Percentiles rank a stretch among this genome's conserved stretches.
Conservation (phyloP, 2,888 invertebrate genomes). For the Apodemia zela region DNA sequence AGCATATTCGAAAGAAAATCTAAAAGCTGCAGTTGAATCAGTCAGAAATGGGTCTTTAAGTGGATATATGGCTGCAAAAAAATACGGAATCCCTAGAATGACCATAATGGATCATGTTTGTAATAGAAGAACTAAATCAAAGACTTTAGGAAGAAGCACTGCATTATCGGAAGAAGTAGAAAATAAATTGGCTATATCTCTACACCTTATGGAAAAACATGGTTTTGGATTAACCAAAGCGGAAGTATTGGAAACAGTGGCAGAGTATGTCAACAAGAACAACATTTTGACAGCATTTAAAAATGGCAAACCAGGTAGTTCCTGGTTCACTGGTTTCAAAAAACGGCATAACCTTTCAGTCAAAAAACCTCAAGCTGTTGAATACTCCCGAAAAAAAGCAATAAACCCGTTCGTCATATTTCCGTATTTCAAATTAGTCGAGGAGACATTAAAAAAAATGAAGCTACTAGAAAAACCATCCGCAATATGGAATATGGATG, state of each 20-base stretch:
- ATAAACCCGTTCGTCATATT: constrained; percentile 32
- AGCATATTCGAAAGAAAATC: constrained; percentile 5
- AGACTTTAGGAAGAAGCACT: constrained; percentile 25
- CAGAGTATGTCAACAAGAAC: constrained; percentile 4
- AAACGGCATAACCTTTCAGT: constrained; percentile 29
- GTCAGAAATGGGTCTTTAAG: constrained; percentile 8
- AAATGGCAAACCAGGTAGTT: constrained; percentile 30
- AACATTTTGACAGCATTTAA: constrained; percentile 28
- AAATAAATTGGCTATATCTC: constrained; percentile 22
- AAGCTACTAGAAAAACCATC: constrained; percentile 14
- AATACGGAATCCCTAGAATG: constrained; percentile 22
- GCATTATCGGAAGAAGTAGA: constrained; percentile 22
- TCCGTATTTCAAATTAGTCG: constrained; percentile 28
- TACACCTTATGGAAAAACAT: constrained; percentile 27
- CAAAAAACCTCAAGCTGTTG: constrained; percentile 35
- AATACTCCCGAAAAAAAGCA: constrained; percentile 32
- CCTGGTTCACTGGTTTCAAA: constrained; percentile 31
- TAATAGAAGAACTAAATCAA: constrained; percentile 24
- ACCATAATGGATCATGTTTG: constrained; percentile 27
- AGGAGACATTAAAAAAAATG: constrained; percentile 14
- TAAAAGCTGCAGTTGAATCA: constrained; percentile 3
- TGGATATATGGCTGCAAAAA: constrained; percentile 12
- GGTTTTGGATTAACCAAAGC: constrained; percentile 27
- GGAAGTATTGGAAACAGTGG: constrained; percentile 21
- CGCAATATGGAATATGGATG: constrained; percentile 31